phyloP scores from a whole-genome alignment of 2,113 vertebrate genomes.

The Rafetus swinhoei region DNA sequence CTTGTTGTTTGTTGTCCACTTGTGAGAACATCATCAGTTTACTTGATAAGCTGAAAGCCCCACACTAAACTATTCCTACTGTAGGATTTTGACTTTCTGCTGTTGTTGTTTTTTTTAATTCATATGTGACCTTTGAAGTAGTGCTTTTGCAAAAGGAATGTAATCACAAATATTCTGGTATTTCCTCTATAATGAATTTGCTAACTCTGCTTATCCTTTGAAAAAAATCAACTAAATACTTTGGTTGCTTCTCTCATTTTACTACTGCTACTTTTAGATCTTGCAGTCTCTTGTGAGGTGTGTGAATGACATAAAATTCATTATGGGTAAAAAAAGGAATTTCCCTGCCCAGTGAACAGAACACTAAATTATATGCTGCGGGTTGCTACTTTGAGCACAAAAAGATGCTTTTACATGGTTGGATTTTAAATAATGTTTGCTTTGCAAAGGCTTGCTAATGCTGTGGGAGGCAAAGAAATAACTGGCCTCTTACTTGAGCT shows the following conservation, averaged over 20 bases:
- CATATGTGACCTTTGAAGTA: background rate
- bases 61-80: background rate
- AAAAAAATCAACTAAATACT: accelerated
- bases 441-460: background rate
- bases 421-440: conserved; percentile 11
- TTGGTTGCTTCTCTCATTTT: background rate
- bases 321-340: background rate
- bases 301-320: background rate
- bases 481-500: background rate
- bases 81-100: background rate
- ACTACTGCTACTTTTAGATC: background rate
- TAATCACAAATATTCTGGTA: background rate
- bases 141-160: background rate
- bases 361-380: conserved; percentile 40
- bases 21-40: background rate
- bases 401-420: conserved; percentile 22
- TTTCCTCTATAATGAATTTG: background rate
- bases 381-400: conserved; percentile 15
- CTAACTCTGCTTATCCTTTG: background rate
- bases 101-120: background rate
- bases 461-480: background rate
- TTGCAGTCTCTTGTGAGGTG: conserved; percentile 12
- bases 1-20: background rate
- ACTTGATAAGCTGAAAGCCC: conserved; percentile 1
- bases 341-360: background rate